Evolutionary conservation across 2,113 vertebrate species (phyloP).

Genomic region (Sitta europaea): DNA sequence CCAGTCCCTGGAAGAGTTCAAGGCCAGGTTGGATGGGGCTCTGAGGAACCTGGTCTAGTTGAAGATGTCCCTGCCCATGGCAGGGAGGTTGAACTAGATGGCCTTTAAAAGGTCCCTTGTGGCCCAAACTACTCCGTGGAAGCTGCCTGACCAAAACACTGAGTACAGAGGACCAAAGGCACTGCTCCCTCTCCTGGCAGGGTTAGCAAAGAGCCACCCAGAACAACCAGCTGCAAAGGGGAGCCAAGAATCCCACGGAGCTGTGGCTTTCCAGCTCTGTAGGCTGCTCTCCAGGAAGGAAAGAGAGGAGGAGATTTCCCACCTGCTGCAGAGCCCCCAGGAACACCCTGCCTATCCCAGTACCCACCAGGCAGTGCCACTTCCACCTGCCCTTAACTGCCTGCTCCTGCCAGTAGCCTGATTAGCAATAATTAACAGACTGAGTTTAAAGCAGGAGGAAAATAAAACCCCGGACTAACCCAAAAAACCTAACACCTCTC

Average conservation of each 20-base stretch:
- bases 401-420: background rate
- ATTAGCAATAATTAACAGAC: background rate
- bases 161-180: fast-evolving
- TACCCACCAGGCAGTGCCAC: fast-evolving
- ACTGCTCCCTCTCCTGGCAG: fast-evolving
- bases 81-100: background rate
- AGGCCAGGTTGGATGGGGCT: background rate
- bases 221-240: background rate
- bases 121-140: too few relatives aligned
- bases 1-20: fast-evolving
- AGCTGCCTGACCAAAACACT: fast-evolving
- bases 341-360: background rate
- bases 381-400: background rate
- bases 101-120: background rate
- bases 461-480: background rate
- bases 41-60: background rate
- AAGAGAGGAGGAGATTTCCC: background rate
- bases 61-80: too few relatives aligned
- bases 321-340: background rate
- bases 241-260: fast-evolving
- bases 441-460: background rate
- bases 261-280: background rate
- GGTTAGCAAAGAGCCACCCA: fast-evolving
- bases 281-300: background rate
- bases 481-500: background rate